Evolutionary conservation across 2,797 vertebrate genomes (phyloP).

Genomic region (Centroberyx gerrardi): DNA sequence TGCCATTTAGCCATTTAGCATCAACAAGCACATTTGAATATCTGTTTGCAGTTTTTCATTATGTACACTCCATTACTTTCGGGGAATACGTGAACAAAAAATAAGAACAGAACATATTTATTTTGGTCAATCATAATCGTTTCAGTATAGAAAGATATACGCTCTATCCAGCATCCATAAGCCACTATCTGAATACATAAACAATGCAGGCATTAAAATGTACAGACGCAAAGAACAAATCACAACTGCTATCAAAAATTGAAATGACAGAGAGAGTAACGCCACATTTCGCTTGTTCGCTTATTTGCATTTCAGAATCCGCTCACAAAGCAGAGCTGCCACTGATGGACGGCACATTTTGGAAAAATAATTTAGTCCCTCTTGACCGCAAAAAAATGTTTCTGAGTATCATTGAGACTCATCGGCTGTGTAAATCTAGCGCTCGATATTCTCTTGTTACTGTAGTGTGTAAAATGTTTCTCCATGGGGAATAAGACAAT

Average conservation of each 20-base stretch:
- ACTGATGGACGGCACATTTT: conserved; percentile 35
- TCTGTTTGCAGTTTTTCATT: background rate
- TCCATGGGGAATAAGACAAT: conserved; percentile 32
- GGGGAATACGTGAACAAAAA: background rate
- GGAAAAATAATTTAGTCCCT: conserved; percentile 67
- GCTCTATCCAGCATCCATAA: no score
- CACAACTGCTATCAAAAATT: conserved; percentile 32
- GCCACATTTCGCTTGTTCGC: conserved; percentile 57
- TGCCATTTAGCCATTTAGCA: background rate
- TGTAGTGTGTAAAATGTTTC: conserved; percentile 46
- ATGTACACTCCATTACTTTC: background rate
- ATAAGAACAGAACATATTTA: background rate
- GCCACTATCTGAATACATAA: no score
- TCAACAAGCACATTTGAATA: no score
- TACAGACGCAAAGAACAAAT: conserved; percentile 32
- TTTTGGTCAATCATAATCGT: conserved; percentile 22
- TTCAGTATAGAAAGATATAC: conserved; percentile 15
- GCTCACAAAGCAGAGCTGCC: conserved; percentile 54
- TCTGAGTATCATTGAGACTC: conserved; percentile 49
- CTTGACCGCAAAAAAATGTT: conserved; percentile 45
- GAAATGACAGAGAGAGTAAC: conserved; percentile 54
- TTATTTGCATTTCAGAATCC: conserved; percentile 59
- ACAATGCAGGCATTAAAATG: conserved; percentile 28
- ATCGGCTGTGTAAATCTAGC: conserved; percentile 53
- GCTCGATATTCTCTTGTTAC: conserved; percentile 50